phyloP scores from a whole-genome alignment of 2,797 vertebrate species.

The Crenichthys baileyi region DNA sequence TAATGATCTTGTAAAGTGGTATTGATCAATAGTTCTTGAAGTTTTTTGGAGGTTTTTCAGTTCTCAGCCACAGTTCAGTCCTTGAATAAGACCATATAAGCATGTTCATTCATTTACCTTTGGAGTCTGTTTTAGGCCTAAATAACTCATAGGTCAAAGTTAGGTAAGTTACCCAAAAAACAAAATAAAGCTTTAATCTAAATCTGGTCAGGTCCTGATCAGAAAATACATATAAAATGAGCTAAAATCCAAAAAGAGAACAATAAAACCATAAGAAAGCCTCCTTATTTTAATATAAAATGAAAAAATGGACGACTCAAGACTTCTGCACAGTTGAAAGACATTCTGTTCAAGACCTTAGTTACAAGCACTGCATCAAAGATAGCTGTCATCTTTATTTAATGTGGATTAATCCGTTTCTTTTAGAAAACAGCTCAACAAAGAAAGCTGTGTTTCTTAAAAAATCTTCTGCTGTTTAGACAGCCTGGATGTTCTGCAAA shows the following conservation, averaged over 20 bases:
- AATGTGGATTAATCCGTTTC: constrained; percentile 12
- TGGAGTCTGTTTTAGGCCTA: neutral
- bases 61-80: neutral
- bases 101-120: neutral
- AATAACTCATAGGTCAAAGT: neutral
- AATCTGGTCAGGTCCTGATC: neutral
- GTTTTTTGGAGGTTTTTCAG: neutral
- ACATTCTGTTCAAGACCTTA: neutral
- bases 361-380: neutral
- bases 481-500: constrained; percentile 49
- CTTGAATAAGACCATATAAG: neutral
- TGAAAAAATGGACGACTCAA: neutral
- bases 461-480: constrained; percentile 1
- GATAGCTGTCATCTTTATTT: constrained; percentile 11
- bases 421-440: constrained; percentile 17
- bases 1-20: too few relatives aligned
- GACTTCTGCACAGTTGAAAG: neutral
- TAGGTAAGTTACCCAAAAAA: neutral
- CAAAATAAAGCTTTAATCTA: neutral
- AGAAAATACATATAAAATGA: neutral
- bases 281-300: neutral
- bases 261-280: neutral
- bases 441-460: neutral
- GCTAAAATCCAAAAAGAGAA: neutral
- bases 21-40: neutral